A percentile compares a stretch with the other conserved stretches of the same genome.
Evolutionary conservation across 1,140 invertebrate genomes (phyloP).

Genomic region (Bathynomus jamesi): DNA sequence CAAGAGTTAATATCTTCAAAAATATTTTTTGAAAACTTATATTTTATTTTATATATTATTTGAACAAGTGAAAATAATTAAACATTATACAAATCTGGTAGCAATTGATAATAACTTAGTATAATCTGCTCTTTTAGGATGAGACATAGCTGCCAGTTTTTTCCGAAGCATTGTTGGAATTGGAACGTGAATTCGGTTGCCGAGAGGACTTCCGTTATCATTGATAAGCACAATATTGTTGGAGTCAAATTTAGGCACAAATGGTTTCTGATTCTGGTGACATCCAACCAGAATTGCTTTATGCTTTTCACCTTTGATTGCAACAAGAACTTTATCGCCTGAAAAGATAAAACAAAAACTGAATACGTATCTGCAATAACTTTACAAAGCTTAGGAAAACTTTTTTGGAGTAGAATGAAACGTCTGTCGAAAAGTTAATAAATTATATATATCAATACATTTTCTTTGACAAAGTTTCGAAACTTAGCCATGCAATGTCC

Average conservation of each 20-base stretch:
- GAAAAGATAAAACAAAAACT: constrained; percentile 40
- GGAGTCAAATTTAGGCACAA: constrained; percentile 86
- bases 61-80: neutral
- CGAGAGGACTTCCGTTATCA: constrained; percentile 53
- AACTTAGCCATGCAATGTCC: too few species aligned
- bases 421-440: too few species aligned
- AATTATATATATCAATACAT: too few species aligned
- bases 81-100: constrained; percentile 73
- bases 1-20: too few species aligned
- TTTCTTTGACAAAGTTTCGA: too few species aligned
- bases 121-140: constrained; percentile 80
- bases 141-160: constrained; percentile 70
- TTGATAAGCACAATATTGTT: constrained; percentile 96
- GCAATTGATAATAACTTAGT: constrained; percentile 91
- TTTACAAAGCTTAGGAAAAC: too few species aligned
- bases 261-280: constrained; percentile 70
- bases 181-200: constrained; percentile 88
- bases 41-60: too few species aligned
- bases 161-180: constrained; percentile 86
- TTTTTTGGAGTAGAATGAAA: too few species aligned
- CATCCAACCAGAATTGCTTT: constrained; percentile 90
- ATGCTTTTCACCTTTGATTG: constrained; percentile 93
- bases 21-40: too few species aligned
- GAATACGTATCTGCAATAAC: neutral
- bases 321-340: constrained; percentile 86